These are phyloP conservation scores for Dissostichus mawsoni DNA, from an alignment of 2,113 vertebrate genomes.

Conservation along the genomic window DNA sequence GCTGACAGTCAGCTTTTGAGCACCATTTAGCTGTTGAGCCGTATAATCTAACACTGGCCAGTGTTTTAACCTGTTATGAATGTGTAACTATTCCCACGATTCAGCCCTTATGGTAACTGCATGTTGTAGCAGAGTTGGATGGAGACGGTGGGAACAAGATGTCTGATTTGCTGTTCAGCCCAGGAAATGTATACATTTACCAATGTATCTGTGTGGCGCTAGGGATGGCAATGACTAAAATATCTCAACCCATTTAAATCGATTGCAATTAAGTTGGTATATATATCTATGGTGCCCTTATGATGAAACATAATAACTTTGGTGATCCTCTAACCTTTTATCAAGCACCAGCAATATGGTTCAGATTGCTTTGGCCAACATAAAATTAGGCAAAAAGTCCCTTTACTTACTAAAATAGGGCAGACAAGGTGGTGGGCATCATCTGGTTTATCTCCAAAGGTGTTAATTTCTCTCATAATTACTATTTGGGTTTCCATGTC, in stretches of 20 bases:
- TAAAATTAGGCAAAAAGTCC: background rate
- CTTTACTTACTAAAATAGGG: background rate
- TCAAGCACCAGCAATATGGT: background rate
- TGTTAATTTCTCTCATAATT: background rate
- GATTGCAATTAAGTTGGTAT: background rate
- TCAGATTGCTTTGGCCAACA: too few relatives aligned
- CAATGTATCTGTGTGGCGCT: background rate
- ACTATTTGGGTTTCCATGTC: background rate
- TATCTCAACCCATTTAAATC: background rate
- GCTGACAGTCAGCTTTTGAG: background rate
- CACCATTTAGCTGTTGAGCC: background rate
- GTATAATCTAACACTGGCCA: background rate
- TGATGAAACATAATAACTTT: background rate
- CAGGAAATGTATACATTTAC: background rate
- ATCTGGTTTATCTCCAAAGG: background rate
- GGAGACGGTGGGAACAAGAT: background rate
- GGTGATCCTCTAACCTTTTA: too few relatives aligned
- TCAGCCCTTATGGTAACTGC: background rate
- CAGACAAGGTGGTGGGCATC: background rate
- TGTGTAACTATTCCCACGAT: background rate
- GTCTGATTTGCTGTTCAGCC: conserved; percentile 11
- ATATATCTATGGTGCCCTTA: background rate
- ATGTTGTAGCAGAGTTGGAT: background rate
- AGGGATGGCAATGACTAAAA: background rate
- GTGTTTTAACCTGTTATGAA: conserved; percentile 9